These are phyloP conservation scores for Coturnix japonica DNA, from an alignment of 2,113 vertebrate species.

Conservation along the genomic window DNA sequence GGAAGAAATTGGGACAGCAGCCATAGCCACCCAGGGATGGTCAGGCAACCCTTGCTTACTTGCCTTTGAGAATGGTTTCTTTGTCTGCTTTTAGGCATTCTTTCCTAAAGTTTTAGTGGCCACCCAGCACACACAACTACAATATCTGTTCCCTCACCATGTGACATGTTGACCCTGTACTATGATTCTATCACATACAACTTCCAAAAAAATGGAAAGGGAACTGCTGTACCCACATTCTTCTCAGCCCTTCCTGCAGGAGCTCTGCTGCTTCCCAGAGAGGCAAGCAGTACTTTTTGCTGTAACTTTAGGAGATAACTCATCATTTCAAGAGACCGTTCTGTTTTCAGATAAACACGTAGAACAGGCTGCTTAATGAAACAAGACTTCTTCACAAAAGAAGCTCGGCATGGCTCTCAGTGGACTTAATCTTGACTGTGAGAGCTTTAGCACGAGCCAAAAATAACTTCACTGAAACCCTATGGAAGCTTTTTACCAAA, in stretches of 20 bases:
- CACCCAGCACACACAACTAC: not conserved
- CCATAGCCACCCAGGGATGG: not conserved
- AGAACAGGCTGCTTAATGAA: not conserved
- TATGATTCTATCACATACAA: not conserved
- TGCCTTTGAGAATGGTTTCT: not conserved
- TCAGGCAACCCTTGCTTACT: not conserved
- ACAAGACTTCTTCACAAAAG: not conserved
- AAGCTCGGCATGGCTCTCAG: not conserved
- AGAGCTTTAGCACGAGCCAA: not conserved
- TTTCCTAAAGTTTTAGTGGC: not conserved
- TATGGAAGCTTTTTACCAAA: not conserved
- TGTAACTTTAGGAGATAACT: not conserved
- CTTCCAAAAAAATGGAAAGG: not conserved
- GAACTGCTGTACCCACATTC: not conserved
- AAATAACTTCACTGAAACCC: not conserved
- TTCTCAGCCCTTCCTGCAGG: constrained; percentile 10
- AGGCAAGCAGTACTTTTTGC: not conserved
- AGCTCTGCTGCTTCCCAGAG: not conserved
- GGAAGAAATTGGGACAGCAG: not conserved
- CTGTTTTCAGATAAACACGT: constrained; percentile 8
- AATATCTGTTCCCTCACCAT: not conserved
- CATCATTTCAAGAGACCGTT: constrained; percentile 20
- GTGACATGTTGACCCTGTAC: not conserved
- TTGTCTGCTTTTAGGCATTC: not conserved
- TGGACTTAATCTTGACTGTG: not conserved